A percentile compares a stretch with the other conserved stretches of the same genome.
phyloP scores from a whole-genome alignment of 1,140 invertebrate species.

The Plectrocnemia conspersa region DNA sequence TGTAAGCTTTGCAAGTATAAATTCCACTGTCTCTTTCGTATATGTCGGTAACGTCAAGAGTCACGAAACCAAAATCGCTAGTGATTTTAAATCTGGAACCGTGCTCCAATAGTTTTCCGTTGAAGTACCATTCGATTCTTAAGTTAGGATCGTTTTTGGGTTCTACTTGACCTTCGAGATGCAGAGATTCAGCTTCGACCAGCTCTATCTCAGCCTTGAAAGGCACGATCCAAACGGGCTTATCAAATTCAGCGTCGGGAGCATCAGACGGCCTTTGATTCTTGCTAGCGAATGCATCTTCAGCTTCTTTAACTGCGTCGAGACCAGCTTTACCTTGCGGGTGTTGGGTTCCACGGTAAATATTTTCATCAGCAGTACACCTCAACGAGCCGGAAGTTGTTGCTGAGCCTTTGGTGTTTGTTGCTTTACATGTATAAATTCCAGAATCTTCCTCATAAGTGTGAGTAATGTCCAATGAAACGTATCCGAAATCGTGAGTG shows the following conservation, averaged over 20 bases:
- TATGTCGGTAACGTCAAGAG: slow-evolving; percentile 81
- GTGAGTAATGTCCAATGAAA: slow-evolving; percentile 76
- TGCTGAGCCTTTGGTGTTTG: slow-evolving; percentile 84
- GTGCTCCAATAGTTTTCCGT: slow-evolving; percentile 80
- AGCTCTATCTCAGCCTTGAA: slow-evolving; percentile 76
- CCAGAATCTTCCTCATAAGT: slow-evolving; percentile 85
- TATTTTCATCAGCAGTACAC: slow-evolving; percentile 71
- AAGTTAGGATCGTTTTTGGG: slow-evolving; percentile 95
- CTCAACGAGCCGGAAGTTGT: slow-evolving; percentile 81
- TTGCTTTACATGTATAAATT: slow-evolving; percentile 87
- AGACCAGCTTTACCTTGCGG: slow-evolving; percentile 81
- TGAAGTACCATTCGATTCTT: slow-evolving; percentile 92
- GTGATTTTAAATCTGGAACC: slow-evolving; percentile 82
- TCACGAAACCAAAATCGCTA: slow-evolving; percentile 90
- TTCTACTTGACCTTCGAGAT: slow-evolving; percentile 89
- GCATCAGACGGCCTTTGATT: slow-evolving; percentile 58
- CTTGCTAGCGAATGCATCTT: slow-evolving; percentile 69
- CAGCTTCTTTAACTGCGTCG: slow-evolving; percentile 79
- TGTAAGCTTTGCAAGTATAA: slow-evolving; percentile 85
- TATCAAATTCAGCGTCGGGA: slow-evolving; percentile 73
- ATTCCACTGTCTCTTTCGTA: slow-evolving; percentile 92
- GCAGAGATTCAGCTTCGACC: slow-evolving; percentile 84
- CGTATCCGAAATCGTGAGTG: slow-evolving; percentile 85
- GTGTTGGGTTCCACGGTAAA: slow-evolving; percentile 84
- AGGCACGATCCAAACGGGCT: slow-evolving; percentile 83